phyloP scores from a whole-genome alignment of 2,113 vertebrate genomes.

The Tympanuchus pallidicinctus region DNA sequence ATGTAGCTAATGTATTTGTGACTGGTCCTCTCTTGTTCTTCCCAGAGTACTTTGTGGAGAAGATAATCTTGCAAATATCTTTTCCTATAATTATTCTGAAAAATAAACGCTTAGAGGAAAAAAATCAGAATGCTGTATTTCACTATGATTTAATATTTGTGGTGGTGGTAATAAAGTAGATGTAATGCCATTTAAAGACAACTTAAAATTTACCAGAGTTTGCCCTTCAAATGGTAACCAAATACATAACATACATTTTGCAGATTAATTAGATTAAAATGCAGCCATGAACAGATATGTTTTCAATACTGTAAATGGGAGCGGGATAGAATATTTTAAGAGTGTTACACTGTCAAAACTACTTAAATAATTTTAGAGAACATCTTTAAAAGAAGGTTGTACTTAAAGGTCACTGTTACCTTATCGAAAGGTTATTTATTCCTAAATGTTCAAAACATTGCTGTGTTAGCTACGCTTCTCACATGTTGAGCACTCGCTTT shows the following conservation, averaged over 20 bases:
- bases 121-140: neutral
- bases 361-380: slow-evolving; percentile 8
- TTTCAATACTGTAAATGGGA: slow-evolving; percentile 19
- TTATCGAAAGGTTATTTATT: neutral
- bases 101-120: neutral
- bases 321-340: slow-evolving; percentile 21
- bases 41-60: neutral
- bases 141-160: neutral
- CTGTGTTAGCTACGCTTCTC: neutral
- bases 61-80: neutral
- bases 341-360: neutral
- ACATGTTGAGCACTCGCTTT: neutral
- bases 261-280: slow-evolving; percentile 65
- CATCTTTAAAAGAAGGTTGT: neutral
- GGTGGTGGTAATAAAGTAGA: neutral
- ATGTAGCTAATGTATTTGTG: neutral
- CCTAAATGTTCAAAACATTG: neutral
- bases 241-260: slow-evolving; percentile 37
- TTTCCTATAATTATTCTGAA: neutral
- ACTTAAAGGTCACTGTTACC: neutral
- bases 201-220: slow-evolving; percentile 39
- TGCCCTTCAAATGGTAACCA: slow-evolving; percentile 37
- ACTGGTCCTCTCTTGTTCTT: neutral
- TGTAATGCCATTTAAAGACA: slow-evolving; percentile 24
- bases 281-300: slow-evolving; percentile 14